Percentiles rank a stretch among this genome's conserved stretches.
phyloP scores from a whole-genome alignment of 2,888 invertebrate species.

The Allophyes oxyacanthae region DNA sequence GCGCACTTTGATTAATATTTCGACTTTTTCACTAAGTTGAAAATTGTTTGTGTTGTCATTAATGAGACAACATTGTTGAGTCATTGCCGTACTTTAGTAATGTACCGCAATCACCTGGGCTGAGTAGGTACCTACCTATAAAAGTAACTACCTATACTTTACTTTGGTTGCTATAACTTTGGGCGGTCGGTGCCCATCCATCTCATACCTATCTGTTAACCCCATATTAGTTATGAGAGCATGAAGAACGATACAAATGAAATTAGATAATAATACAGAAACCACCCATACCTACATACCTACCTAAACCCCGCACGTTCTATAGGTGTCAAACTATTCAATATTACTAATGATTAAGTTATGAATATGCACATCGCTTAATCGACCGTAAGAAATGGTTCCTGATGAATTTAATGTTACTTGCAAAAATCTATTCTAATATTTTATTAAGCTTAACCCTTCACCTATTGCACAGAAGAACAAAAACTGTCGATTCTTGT shows the following conservation, averaged over 20 bases:
- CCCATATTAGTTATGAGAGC: background rate
- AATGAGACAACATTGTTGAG: conserved; percentile 44
- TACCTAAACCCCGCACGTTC: conserved; percentile 6
- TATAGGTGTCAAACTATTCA: conserved; percentile 29
- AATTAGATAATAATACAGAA: no score
- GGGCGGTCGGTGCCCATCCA: no score
- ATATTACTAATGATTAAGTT: conserved; percentile 61
- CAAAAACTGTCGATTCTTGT: conserved; percentile 51
- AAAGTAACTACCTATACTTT: no score
- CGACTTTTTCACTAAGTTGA: conserved; percentile 50
- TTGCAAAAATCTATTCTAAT: conserved; percentile 53
- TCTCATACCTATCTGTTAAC: background rate
- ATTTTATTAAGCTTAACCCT: conserved; percentile 51
- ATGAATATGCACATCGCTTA: conserved; percentile 80
- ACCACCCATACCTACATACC: no score
- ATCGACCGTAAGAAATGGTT: conserved; percentile 27
- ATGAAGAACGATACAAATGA: background rate
- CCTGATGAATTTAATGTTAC: conserved; percentile 55
- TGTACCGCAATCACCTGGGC: no score
- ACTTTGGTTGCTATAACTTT: no score
- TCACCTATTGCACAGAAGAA: conserved; percentile 46
- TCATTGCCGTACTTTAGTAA: conserved; percentile 22
- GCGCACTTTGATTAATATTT: conserved; percentile 58
- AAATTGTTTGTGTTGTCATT: conserved; percentile 37
- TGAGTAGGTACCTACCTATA: no score